These are phyloP conservation scores for Bungarus multicinctus DNA, from an alignment of 2,113 vertebrate genomes.

Conservation along the genomic window DNA sequence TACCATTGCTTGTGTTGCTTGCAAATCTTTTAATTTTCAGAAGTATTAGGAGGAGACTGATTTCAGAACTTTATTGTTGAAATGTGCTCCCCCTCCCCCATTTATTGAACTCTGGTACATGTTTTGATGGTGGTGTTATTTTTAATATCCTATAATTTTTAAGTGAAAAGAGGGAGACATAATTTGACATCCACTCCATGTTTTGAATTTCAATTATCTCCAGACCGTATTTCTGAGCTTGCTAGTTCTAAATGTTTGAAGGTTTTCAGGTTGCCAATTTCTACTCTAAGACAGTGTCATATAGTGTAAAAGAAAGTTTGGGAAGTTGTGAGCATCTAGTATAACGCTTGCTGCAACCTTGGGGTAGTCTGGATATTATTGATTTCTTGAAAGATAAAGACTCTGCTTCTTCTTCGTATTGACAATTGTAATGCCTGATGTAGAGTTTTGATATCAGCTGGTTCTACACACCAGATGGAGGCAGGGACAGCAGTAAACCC, in stretches of 20 bases:
- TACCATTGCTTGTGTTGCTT: fast-evolving
- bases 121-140: fast-evolving
- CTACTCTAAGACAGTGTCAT: neutral
- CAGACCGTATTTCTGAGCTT: neutral
- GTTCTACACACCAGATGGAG: neutral
- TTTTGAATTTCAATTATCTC: neutral
- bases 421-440: neutral
- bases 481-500: neutral
- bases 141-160: neutral
- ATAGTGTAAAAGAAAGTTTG: neutral
- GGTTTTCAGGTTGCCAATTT: neutral
- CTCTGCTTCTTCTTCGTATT: slow-evolving; percentile 19
- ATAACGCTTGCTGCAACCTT: slow-evolving; percentile 11
- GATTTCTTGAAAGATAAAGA: slow-evolving; percentile 29
- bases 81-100: neutral
- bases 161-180: neutral
- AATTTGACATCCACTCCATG: neutral
- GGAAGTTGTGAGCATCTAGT: neutral
- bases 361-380: neutral
- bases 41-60: neutral
- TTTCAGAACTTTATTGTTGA: fast-evolving
- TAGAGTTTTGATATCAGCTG: neutral
- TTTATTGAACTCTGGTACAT: neutral
- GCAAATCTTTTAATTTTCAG: fast-evolving
- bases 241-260: neutral